These are phyloP conservation scores for Sinotaia quadrata DNA, from an alignment of 2,888 invertebrate species.

Conservation along the genomic window DNA sequence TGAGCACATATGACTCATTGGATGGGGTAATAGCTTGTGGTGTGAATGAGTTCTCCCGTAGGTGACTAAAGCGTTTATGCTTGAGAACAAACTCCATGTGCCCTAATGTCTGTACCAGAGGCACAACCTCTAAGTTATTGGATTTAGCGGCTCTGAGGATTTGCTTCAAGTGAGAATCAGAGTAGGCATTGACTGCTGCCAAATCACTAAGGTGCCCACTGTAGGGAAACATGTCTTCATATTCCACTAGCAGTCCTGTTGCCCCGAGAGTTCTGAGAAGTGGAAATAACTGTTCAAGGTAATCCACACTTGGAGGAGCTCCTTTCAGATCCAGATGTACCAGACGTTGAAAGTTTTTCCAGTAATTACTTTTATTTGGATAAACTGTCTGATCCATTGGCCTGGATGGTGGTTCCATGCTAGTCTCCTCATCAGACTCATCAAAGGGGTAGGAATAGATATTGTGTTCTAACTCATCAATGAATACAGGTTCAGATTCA, in stretches of 20 bases:
- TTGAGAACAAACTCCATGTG: conserved; percentile 87
- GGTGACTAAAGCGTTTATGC: conserved; percentile 77
- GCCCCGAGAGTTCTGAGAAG: conserved; percentile 74
- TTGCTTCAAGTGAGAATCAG: conserved; percentile 65
- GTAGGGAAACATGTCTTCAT: conserved; percentile 91
- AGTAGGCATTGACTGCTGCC: conserved; percentile 73
- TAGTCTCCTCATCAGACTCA: too few relatives aligned
- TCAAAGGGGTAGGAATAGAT: too few relatives aligned
- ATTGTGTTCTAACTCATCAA: too few relatives aligned
- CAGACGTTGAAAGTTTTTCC: too few relatives aligned
- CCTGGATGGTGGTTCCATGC: too few relatives aligned
- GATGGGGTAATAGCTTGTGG: conserved; percentile 55
- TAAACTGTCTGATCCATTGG: too few relatives aligned
- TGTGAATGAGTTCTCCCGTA: conserved; percentile 78
- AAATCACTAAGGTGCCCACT: conserved; percentile 76
- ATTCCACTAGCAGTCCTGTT: conserved; percentile 85
- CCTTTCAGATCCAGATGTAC: conserved; percentile 90
- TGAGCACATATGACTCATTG: conserved; percentile 72
- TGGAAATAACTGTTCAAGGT: conserved; percentile 70
- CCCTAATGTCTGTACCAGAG: conserved; percentile 86
- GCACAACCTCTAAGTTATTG: conserved; percentile 80
- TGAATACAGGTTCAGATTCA: too few relatives aligned
- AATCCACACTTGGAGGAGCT: conserved; percentile 80
- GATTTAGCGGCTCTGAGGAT: conserved; percentile 78
- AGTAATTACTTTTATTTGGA: too few relatives aligned